Percentiles rank a stretch among this genome's conserved stretches.
Conservation (phyloP, 2,797 vertebrate genomes). For the Rhodeus uyekii region DNA sequence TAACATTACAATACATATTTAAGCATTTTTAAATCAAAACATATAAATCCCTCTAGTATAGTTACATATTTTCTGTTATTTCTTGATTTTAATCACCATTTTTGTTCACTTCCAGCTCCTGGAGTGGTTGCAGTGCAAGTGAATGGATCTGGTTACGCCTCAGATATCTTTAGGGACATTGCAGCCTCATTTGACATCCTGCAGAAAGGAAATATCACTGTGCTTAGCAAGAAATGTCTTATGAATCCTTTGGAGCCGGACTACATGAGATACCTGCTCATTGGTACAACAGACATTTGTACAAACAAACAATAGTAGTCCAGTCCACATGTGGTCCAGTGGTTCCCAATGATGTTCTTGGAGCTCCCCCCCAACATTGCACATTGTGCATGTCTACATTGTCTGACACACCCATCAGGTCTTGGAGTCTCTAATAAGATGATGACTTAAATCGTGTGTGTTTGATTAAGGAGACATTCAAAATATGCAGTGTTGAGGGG, state of each 20-base stretch:
- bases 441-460: too few relatives aligned
- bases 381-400: not conserved
- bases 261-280: slow-evolving; percentile 62
- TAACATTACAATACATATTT: not conserved
- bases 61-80: not conserved
- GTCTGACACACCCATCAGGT: too few relatives aligned
- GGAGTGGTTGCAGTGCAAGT: slow-evolving; percentile 69
- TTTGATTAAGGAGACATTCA: too few relatives aligned
- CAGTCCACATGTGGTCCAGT: too few relatives aligned
- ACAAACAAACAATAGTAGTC: too few relatives aligned
- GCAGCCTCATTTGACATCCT: slow-evolving; percentile 78
- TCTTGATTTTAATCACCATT: not conserved
- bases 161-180: slow-evolving; percentile 83
- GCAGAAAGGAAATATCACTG: slow-evolving; percentile 81
- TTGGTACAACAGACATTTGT: slow-evolving; percentile 32
- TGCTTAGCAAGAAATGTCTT: slow-evolving; percentile 81
- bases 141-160: slow-evolving; percentile 79
- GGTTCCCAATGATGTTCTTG: too few relatives aligned
- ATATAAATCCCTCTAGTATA: not conserved
- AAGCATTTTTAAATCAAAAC: too few relatives aligned
- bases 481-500: too few relatives aligned
- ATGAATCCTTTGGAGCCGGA: slow-evolving; percentile 76
- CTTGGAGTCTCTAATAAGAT: too few relatives aligned
- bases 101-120: slow-evolving; percentile 71
- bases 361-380: too few relatives aligned